Evolutionary conservation across 2,797 vertebrate genomes (phyloP).

Genomic region (Manis javanica): DNA sequence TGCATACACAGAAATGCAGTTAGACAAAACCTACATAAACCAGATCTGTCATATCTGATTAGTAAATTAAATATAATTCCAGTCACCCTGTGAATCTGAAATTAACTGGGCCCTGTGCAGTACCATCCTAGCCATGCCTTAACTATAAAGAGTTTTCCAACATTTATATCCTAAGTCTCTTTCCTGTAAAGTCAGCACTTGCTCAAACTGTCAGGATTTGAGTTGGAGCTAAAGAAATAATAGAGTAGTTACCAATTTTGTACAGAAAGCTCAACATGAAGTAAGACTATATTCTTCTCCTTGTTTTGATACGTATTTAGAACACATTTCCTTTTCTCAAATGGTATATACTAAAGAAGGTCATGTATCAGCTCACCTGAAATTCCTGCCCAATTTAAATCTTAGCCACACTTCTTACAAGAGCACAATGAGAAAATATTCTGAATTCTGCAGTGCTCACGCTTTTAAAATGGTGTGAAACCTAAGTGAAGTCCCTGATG

Average conservation of each 20-base stretch:
- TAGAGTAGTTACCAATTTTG: background rate
- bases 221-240: background rate
- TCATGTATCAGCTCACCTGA: slow-evolving; percentile 50
- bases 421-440: slow-evolving; percentile 61
- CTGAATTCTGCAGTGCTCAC: slow-evolving; percentile 28
- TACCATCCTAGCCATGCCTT: background rate
- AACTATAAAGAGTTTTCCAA: background rate
- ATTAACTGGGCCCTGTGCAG: background rate
- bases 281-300: background rate
- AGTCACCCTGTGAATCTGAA: background rate
- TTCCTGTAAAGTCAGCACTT: background rate
- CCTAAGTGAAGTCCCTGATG: background rate
- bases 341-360: background rate
- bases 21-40: slow-evolving; percentile 62
- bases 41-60: slow-evolving; percentile 57
- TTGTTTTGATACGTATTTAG: slow-evolving; percentile 34
- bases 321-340: slow-evolving; percentile 43
- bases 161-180: background rate
- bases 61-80: slow-evolving; percentile 69
- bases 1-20: slow-evolving; percentile 57
- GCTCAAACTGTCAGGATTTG: background rate
- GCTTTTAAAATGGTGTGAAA: slow-evolving; percentile 12
- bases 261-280: slow-evolving; percentile 15
- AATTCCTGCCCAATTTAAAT: slow-evolving; percentile 61
- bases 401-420: slow-evolving; percentile 61